Evolutionary conservation across 2,888 invertebrate species (phyloP).

Genomic region (Gari tellinella): DNA sequence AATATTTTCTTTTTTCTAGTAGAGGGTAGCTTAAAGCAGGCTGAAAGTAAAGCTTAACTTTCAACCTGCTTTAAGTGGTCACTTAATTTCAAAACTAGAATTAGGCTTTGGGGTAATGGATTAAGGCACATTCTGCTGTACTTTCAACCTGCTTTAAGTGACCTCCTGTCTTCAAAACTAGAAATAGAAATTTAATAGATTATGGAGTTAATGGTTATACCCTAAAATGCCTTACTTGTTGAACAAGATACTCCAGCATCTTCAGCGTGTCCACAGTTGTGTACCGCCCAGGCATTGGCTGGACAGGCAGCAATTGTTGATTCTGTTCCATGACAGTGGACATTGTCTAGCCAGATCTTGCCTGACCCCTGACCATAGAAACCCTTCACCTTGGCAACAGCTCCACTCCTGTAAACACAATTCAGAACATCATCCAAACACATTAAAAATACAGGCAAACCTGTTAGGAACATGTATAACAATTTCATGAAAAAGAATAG

Average conservation of each 20-base stretch:
- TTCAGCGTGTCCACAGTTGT: constrained; percentile 84
- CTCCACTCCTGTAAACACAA: constrained; percentile 45
- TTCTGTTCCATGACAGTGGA: constrained; percentile 53
- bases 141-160: too few relatives aligned
- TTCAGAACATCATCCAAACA: too few relatives aligned
- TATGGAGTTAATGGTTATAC: too few relatives aligned
- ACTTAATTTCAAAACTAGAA: too few relatives aligned
- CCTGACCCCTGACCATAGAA: constrained; percentile 53
- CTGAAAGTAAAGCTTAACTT: too few relatives aligned
- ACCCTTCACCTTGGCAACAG: constrained; percentile 25
- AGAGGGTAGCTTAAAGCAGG: too few relatives aligned
- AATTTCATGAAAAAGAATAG: not conserved
- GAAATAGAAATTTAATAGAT: too few relatives aligned
- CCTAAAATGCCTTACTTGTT: constrained; percentile 29
- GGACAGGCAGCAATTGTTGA: constrained; percentile 32
- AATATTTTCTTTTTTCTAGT: too few relatives aligned
- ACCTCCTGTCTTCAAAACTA: too few relatives aligned
- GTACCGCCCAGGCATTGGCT: constrained; percentile 52
- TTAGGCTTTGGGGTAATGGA: too few relatives aligned
- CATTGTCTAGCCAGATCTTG: constrained; percentile 55
- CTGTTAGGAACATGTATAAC: not conserved
- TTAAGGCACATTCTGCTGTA: too few relatives aligned
- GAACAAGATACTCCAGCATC: constrained; percentile 87
- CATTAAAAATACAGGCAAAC: not conserved
- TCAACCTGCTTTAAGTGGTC: too few relatives aligned